Conservation (phyloP, 2,797 vertebrate species). For the Rhinogobio ventralis region DNA sequence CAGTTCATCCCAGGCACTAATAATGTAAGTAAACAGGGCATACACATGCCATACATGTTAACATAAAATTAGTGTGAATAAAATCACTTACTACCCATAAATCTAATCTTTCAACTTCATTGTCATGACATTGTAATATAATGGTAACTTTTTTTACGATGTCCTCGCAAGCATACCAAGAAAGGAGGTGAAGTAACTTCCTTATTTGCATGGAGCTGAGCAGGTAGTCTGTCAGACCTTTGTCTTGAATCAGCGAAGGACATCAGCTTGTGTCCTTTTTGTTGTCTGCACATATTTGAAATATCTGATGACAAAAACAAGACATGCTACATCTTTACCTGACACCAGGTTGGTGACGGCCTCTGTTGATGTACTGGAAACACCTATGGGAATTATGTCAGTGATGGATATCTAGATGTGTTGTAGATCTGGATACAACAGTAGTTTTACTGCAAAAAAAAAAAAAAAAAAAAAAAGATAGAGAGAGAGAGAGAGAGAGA, state of each 20-base stretch:
- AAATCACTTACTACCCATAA: background rate
- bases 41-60: background rate
- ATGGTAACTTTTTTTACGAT: background rate
- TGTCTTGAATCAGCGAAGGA: background rate
- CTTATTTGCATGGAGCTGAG: slow-evolving; percentile 2
- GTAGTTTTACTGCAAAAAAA: background rate
- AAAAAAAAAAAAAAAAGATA: background rate
- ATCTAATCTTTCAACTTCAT: background rate
- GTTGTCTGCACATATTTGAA: background rate
- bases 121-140: background rate
- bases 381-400: background rate
- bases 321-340: background rate
- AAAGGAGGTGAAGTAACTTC: background rate
- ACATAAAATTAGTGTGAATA: background rate
- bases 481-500: background rate
- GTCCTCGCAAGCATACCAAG: background rate
- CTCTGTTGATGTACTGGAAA: background rate
- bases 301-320: slow-evolving; percentile 2
- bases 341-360: background rate
- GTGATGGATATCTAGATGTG: background rate
- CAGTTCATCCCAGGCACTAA: background rate
- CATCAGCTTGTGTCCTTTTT: background rate
- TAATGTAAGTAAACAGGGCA: background rate
- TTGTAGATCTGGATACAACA: background rate
- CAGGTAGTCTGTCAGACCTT: background rate